A percentile compares a stretch with the other conserved stretches of the same genome.
phyloP scores from a whole-genome alignment of 2,888 invertebrate species.

The Conus canariensis region DNA sequence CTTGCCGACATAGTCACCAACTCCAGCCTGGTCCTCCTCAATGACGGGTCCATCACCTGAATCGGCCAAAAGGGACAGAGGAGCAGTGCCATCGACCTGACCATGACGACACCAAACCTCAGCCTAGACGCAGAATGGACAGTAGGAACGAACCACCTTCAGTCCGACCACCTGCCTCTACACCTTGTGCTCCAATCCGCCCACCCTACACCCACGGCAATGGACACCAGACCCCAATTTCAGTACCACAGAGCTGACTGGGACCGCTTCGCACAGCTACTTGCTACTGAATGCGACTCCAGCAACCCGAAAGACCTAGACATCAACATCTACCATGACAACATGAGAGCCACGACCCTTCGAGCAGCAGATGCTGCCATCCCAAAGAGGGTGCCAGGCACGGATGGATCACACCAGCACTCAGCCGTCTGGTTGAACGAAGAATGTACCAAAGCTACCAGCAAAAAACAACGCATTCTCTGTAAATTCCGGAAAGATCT shows the following conservation, averaged over 20 bases:
- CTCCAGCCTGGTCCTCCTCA: neutral
- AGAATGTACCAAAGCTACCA: neutral
- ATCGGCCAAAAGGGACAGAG: neutral
- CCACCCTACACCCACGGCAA: neutral
- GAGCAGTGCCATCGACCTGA: neutral
- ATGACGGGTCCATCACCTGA: neutral
- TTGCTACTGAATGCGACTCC: neutral
- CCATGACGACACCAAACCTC: neutral
- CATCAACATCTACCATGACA: neutral
- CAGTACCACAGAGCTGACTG: neutral
- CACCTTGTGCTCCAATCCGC: neutral
- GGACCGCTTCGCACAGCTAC: neutral
- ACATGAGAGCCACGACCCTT: neutral
- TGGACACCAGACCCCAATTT: neutral
- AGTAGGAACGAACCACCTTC: neutral
- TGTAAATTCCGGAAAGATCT: neutral
- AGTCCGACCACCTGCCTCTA: neutral
- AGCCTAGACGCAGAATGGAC: neutral
- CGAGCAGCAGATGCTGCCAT: neutral
- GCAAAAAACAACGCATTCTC: neutral
- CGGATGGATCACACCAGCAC: neutral
- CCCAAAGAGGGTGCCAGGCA: neutral
- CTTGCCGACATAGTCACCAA: neutral
- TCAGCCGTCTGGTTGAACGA: neutral
- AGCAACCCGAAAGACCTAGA: neutral